Evolutionary conservation across 2,113 vertebrate genomes (phyloP).

Genomic region (Channa maculata): DNA sequence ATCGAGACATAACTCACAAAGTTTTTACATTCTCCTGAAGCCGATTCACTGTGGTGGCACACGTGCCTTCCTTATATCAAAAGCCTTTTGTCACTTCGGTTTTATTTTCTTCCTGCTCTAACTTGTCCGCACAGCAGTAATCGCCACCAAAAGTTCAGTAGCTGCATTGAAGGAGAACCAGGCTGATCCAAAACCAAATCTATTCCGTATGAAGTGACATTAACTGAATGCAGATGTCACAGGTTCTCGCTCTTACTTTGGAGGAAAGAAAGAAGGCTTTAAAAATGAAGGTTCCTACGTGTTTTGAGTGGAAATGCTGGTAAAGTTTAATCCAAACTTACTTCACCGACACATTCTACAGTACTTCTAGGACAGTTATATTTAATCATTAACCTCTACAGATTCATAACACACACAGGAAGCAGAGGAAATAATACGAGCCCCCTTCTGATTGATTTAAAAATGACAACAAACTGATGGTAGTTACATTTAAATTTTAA

Average conservation of each 20-base stretch:
- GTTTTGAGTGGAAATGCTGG: background rate
- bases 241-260: background rate
- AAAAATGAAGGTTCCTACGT: background rate
- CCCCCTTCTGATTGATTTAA: too few species aligned
- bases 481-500: too few species aligned
- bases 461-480: too few species aligned
- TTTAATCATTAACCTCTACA: slow-evolving; percentile 42
- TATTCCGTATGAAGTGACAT: background rate
- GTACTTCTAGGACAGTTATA: slow-evolving; percentile 19
- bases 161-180: background rate
- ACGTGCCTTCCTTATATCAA: background rate
- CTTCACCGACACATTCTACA: background rate
- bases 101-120: background rate
- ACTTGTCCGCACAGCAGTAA: slow-evolving; percentile 19
- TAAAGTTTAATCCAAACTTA: background rate
- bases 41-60: slow-evolving; percentile 4
- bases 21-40: slow-evolving; percentile 26
- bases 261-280: too few species aligned
- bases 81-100: slow-evolving; percentile 15
- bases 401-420: background rate
- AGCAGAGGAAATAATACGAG: background rate
- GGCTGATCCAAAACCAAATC: too few species aligned
- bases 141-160: background rate
- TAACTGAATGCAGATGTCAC: background rate
- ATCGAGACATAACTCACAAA: slow-evolving; percentile 26